Evolutionary conservation across 2,797 vertebrate species (phyloP), one percentile per base, ranked within the genome.

Genomic region (Gorsachius magnificus): DNA sequence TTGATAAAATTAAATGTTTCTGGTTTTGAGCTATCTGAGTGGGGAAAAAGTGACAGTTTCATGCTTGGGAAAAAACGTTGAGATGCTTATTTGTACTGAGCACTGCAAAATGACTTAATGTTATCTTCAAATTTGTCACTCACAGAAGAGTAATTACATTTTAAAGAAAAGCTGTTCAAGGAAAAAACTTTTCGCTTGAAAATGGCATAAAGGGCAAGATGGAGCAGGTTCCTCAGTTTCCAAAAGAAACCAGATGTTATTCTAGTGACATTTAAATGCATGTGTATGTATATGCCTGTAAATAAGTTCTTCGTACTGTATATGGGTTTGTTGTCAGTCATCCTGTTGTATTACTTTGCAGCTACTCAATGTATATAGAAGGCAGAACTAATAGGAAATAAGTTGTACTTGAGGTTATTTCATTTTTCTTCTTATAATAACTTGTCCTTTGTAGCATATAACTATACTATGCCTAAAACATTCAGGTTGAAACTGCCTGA

Each of bases 1-100:
- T 92, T 80, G 54, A 76, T 72, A 92, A 95, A 92, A 87, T 82
- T 35, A 87, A 91, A 70, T 74, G 51, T 74, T 85, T 95, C 51
- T 76, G 54, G 29, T 43, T 83, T 92, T 64, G 48, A 93, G 48
- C 21, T 78, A 14, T 84, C 3, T 7, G 33, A 95, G 70, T 61
- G 35, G 31, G n/a, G 7, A 83, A 83, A 91, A 92, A 87, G 70
- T 56, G 46, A 68, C 33, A 86, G 48, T 51, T 91, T 86, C 60
- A 61, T 38, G 33, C 22, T 85, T 74, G 83, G 31, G n/a, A 87
- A 89, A 92, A 95, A 76, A 64, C 0, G 5, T 54, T 76, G 36
- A 84, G 66, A 56, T 76, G 8, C 25, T 86, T 95, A 60, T 89
- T 95, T 75, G 61, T 70, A 65, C 63, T 35, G 29, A 87, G 24